Base-by-base conservation (phyloP, 1,140 invertebrate species). In the Lordiphosa collinella region DNA sequence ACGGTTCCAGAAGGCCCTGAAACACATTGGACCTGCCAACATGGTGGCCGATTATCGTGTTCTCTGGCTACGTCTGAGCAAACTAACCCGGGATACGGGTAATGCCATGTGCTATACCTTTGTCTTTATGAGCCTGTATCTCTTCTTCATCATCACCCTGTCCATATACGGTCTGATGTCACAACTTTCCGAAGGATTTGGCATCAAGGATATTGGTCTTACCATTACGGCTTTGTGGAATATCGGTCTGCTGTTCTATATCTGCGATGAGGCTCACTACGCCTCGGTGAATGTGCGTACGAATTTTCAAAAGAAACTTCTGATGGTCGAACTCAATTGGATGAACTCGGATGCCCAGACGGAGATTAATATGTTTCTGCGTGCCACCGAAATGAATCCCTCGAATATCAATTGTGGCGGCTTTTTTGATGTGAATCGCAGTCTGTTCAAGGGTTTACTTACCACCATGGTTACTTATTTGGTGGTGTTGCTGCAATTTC, bases 401-500 rank as follows among this genome's bases (percentile, higher is more conserved):
- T 92, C 92, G 4, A 90, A 92, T 61, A 93, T 93, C 56, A 93
- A 92, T 76, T 90, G 93, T 5, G 92, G 92, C 4, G 92, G 92
- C 16, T 93, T 93, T 84, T 93, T 93, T 43, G 92, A 93, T 70
- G 92, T 93, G 5, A 93, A 93, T 71, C 78, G 93, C 14, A 92
- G 91, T 64, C 89, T 93, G 13, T 93, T 93, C 69, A 93, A 93
- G 90, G 93, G 93, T 90, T 87, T 93, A 25, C 72, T 93, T 37
- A 92, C 92, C 6, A 93, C 93, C 25, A 93, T 93, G 93, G 93
- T 93, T 9, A 93, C 93, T 0, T 93, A 93, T 84, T 76, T 93
- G 35, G 92, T 93, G 4, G 93, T 93, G 2, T 67, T 93, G 35
- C 86, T 93, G 22, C 93, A 93, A 78, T 93, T 93, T 86, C 93